Conservation (phyloP, 2,797 vertebrate species). For the Amblyopsis hoosieri region DNA sequence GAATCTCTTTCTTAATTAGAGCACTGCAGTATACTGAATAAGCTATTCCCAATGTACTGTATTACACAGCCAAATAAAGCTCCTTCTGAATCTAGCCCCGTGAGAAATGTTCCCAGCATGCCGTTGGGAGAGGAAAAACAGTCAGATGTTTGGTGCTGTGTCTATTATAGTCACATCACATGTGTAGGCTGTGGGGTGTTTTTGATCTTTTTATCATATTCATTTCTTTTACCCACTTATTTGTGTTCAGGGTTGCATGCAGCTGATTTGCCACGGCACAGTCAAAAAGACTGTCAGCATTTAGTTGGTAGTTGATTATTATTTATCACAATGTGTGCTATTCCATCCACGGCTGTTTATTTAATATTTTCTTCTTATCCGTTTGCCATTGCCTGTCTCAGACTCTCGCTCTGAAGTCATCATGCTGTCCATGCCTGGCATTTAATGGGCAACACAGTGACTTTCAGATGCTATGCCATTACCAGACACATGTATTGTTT, state of each 20-base stretch:
- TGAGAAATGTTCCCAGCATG: not conserved
- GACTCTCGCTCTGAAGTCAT: constrained; percentile 16
- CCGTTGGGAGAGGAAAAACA: not conserved
- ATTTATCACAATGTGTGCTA: constrained; percentile 30
- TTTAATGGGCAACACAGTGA: constrained; percentile 43
- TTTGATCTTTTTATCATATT: not conserved
- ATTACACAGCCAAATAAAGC: not conserved
- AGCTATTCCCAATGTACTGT: not conserved
- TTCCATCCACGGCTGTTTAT: constrained; percentile 25
- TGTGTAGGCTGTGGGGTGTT: not conserved
- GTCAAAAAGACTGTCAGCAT: constrained; percentile 38
- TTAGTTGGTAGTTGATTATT: constrained; percentile 28
- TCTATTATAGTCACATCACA: not conserved
- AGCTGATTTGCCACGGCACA: constrained; percentile 8
- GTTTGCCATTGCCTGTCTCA: constrained; percentile 17
- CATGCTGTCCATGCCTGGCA: constrained; percentile 31
- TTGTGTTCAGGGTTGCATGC: not conserved
- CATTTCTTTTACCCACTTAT: not conserved
- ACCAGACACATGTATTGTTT: constrained; percentile 41
- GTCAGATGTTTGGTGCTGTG: not conserved
- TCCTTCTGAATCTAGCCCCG: not conserved
- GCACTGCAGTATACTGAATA: not conserved
- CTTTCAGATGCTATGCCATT: constrained; percentile 43
- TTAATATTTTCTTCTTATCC: constrained; percentile 32
- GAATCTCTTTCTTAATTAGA: not conserved